Conservation (phyloP, 2,797 vertebrate species). For the Neostethus bicornis region DNA sequence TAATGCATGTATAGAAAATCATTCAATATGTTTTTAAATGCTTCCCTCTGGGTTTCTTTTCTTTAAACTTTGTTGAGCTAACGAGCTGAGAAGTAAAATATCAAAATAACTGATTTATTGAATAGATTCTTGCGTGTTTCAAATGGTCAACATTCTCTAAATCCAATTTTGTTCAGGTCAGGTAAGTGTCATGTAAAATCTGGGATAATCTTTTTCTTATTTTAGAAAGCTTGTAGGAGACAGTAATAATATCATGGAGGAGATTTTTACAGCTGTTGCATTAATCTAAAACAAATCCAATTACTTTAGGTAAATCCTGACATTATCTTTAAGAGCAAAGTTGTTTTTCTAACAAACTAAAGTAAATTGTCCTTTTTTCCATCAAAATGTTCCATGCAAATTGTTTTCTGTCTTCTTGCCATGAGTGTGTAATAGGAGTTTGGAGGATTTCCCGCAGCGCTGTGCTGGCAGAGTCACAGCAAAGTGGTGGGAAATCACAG, state of each 20-base stretch:
- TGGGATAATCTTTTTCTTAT: slow-evolving; percentile 5
- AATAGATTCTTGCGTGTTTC: background rate
- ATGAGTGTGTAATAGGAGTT: slow-evolving; percentile 19
- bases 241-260: background rate
- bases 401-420: slow-evolving; percentile 19
- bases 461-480: slow-evolving; percentile 12
- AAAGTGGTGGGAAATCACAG: slow-evolving; percentile 18
- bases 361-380: slow-evolving; percentile 10
- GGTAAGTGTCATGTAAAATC: slow-evolving; percentile 1
- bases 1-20: background rate
- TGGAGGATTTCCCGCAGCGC: slow-evolving; percentile 35
- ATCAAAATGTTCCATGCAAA: slow-evolving; percentile 13
- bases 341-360: background rate
- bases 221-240: slow-evolving; percentile 3
- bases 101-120: background rate
- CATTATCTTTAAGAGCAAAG: background rate
- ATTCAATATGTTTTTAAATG: background rate
- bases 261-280: background rate
- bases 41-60: background rate
- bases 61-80: background rate
- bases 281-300: background rate
- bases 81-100: background rate
- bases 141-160: background rate
- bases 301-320: background rate
- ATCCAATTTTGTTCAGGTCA: slow-evolving; percentile 4